Base-by-base conservation (phyloP, 2,888 invertebrate genomes). In the Dilophus febrilis region DNA sequence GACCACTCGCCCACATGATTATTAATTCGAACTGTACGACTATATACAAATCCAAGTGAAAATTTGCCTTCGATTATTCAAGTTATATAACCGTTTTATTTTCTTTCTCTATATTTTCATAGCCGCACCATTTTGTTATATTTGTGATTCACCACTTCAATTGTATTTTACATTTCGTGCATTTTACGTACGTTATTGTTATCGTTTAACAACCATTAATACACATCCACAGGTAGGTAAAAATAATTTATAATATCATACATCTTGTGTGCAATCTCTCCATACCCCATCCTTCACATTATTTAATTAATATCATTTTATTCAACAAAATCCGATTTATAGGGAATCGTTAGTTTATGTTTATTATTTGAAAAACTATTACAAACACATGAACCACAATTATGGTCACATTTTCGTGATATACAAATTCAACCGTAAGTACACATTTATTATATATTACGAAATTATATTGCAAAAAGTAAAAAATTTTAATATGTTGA, bases 101-200 rank as follows among this genome's bases (percentile, higher is more conserved):
- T n/a, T n/a, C n/a, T n/a, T n/a, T n/a, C n/a, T n/a, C n/a, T 17
- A 14, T 34, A 22, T 47, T 45, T 44, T 64, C 67, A 30, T 64
- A 91, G 94, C 91, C 35, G 87, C 91, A 1, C 94, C 94, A 2
- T 82, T 95, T 54, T 94, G 94, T 58, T 95, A 91, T 56, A 64
- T 95, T 27, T 92, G 80, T 58, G 85, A 90, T 51, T 85, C 91
- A 48, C 83, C 91, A 0, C 76, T 83, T 13, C 74, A 77, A 40
- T 67, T 94, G 41, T 95, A 94, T 58, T 87, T 77, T 51, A 80
- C 90, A 2, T 92, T 94, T 62, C 71, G 91, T 41, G 83, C 90
- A 12, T 82, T 94, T 55, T 95, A 95, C 63, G 69, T 81, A 41
- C 71, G 90, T 41, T 92, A 90, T 55, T 94, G 92, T 77, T 86